Evolutionary conservation across 2,797 vertebrate species (phyloP).

Genomic region (Heteromormyrus szaboi): DNA sequence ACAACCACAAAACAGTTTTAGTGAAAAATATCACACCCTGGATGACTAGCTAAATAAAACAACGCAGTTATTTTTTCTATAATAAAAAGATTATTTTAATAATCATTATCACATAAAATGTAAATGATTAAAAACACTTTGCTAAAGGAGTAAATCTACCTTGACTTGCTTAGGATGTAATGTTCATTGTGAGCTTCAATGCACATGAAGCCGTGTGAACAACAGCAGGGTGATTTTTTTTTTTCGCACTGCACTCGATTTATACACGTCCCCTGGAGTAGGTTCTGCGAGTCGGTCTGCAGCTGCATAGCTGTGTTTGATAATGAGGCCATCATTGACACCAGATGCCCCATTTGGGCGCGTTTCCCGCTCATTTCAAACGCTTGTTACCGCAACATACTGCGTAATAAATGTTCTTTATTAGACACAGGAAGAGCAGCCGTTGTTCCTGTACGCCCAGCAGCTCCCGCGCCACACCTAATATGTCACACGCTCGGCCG

Average conservation of each 20-base stretch:
- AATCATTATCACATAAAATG: not conserved
- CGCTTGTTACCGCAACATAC: not conserved
- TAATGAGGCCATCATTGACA: slow-evolving; percentile 9
- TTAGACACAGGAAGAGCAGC: not conserved
- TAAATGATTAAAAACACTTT: not conserved
- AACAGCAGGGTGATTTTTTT: not conserved
- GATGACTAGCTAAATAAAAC: not conserved
- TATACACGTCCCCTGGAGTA: not conserved
- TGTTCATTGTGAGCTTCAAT: not conserved
- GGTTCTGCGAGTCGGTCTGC: not conserved
- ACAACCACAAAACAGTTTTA: not conserved
- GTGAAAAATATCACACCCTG: not conserved
- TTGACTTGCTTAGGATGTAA: not conserved
- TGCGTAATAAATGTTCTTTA: slow-evolving; percentile 8
- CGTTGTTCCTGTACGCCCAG: not conserved
- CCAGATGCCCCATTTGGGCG: not conserved
- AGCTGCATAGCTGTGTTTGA: slow-evolving; percentile 2
- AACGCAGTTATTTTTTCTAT: not conserved
- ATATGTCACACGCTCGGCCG: not conserved
- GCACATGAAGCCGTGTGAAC: not conserved
- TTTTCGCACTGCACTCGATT: not conserved
- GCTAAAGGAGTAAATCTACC: not conserved
- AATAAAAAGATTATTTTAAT: not conserved
- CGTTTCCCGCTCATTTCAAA: slow-evolving; percentile 5
- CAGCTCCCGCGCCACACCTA: not conserved